Percentiles rank a stretch among this genome's conserved stretches.
Evolutionary conservation across 2,888 invertebrate genomes (phyloP).

Genomic region (Melinopterus prodromus): DNA sequence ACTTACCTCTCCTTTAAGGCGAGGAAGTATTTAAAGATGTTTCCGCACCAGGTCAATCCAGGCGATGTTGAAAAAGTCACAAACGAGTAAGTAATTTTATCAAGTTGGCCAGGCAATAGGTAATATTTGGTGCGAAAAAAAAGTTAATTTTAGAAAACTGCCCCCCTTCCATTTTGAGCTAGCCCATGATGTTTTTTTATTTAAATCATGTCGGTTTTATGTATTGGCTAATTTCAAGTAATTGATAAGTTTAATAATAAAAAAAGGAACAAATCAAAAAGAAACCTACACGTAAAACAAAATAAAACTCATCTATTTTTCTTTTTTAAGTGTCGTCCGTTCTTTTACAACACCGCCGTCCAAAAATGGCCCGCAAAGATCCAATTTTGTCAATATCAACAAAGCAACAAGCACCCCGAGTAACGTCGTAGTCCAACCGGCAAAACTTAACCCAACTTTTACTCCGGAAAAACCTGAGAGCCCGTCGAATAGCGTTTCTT

Average conservation of each 20-base stretch:
- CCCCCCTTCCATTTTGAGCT: too few species aligned
- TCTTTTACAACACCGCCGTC: background rate
- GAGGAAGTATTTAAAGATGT: conserved; percentile 41
- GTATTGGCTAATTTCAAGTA: too few species aligned
- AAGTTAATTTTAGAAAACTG: too few species aligned
- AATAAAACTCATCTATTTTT: background rate
- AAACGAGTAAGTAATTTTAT: conserved; percentile 28
- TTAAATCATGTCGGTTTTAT: too few species aligned
- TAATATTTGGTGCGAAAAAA: background rate
- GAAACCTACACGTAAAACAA: background rate
- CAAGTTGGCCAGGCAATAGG: background rate
- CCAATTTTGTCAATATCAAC: background rate
- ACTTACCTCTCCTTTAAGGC: conserved; percentile 43
- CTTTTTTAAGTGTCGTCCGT: background rate
- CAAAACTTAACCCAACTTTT: background rate
- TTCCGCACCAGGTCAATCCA: conserved; percentile 23
- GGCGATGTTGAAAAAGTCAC: conserved; percentile 22
- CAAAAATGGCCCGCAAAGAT: background rate
- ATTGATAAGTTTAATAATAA: too few species aligned
- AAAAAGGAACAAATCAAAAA: too few species aligned
- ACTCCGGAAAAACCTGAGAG: background rate
- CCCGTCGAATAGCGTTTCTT: background rate
- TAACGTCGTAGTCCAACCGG: background rate
- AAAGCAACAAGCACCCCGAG: background rate
- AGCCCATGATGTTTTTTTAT: too few species aligned